Conservation (phyloP, 1,140 invertebrate genomes). For the Leptinotarsa undecemlineata region DNA sequence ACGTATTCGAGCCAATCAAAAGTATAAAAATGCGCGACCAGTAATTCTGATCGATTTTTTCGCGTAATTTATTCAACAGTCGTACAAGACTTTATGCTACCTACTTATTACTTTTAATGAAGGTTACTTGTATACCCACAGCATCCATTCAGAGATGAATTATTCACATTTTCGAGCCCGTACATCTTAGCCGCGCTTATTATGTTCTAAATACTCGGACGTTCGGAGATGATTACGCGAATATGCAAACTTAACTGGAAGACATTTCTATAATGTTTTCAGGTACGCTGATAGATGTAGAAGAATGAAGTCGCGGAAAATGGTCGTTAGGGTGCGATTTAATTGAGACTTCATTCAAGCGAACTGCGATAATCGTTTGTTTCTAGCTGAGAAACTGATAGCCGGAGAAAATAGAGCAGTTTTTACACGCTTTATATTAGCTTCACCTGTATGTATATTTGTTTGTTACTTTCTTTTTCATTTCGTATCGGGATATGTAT, state of each 20-base stretch:
- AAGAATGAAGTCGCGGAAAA: neutral
- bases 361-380: neutral
- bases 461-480: too few species aligned
- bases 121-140: conserved; percentile 19
- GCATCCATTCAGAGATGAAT: conserved; percentile 2
- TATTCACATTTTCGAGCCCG: neutral
- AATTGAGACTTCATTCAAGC: neutral
- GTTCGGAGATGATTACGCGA: neutral
- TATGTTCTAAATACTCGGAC: conserved; percentile 2
- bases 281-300: neutral
- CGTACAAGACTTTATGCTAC: conserved; percentile 16
- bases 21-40: neutral
- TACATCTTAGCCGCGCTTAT: neutral
- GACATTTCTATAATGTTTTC: conserved; percentile 3
- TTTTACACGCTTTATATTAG: too few species aligned
- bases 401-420: too few species aligned
- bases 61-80: conserved; percentile 19
- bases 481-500: too few species aligned
- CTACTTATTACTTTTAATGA: conserved; percentile 24
- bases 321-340: neutral
- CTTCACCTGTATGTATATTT: too few species aligned
- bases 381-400: neutral
- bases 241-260: neutral
- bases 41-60: conserved; percentile 1
- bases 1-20: conserved; percentile 2